phyloP scores from a whole-genome alignment of 2,797 vertebrate genomes.

The Oreochromis mossambicus region DNA sequence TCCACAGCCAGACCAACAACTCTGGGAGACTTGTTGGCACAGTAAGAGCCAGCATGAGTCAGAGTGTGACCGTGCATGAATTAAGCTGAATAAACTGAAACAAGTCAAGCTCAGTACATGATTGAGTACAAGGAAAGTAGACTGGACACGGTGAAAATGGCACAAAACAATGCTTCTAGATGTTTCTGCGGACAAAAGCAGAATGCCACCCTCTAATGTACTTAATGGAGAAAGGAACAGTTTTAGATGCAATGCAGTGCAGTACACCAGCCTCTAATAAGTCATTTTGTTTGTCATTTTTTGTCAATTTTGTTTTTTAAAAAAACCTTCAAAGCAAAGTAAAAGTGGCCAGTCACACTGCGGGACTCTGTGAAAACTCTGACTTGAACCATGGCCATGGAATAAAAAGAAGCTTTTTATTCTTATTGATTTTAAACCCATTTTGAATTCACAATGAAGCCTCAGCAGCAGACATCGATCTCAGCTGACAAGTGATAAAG shows the following conservation, averaged over 20 bases:
- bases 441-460: constrained; percentile 12
- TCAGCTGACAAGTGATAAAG: constrained; percentile 12
- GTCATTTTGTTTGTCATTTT: background rate
- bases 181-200: background rate
- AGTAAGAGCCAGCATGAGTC: background rate
- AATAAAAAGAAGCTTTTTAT: background rate
- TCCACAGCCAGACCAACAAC: background rate
- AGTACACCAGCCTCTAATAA: background rate
- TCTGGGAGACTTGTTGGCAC: background rate
- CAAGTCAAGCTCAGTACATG: background rate
- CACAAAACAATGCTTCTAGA: background rate
- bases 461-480: background rate
- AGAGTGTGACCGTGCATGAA: background rate
- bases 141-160: background rate
- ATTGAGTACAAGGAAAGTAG: background rate
- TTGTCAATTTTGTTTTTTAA: background rate
- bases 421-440: background rate
- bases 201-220: background rate
- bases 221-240: background rate
- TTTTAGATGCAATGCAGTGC: background rate
- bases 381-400: background rate
- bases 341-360: background rate
- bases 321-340: background rate
- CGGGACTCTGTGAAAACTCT: background rate
- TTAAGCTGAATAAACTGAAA: background rate